Percentiles rank a stretch among this genome's conserved stretches.
phyloP scores from a whole-genome alignment of 2,888 invertebrate species.

The Leptopterna dolabrata region DNA sequence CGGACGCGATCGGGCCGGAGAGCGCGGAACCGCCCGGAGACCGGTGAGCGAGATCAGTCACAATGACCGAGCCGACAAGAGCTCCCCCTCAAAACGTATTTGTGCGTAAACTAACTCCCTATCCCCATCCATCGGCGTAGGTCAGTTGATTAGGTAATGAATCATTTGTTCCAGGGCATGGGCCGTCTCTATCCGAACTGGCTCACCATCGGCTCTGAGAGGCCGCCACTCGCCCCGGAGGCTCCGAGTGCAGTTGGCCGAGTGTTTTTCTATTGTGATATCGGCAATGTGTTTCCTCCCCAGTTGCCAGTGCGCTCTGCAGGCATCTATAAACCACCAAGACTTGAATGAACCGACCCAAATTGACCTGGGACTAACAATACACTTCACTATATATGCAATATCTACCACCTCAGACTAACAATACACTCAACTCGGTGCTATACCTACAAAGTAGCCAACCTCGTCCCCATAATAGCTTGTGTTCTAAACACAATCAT shows the following conservation, averaged over 20 bases:
- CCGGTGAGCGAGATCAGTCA: background rate
- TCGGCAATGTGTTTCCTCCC: background rate
- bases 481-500: too few species aligned
- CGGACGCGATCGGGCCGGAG: too few species aligned
- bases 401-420: too few species aligned
- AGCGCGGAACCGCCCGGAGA: background rate
- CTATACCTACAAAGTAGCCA: too few species aligned
- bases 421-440: too few species aligned
- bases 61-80: background rate
- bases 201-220: background rate
- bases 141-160: background rate
- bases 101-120: background rate
- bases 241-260: too few species aligned
- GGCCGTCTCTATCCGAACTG: background rate
- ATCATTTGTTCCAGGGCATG: background rate
- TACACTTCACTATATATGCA: too few species aligned
- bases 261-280: background rate
- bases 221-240: too few species aligned
- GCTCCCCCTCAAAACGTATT: background rate
- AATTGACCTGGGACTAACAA: too few species aligned
- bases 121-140: background rate
- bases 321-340: background rate
- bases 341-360: too few species aligned
- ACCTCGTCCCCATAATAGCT: too few species aligned
- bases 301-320: background rate